Base-by-base conservation (phyloP, 2,888 invertebrate species). In the Tipula unca region DNA sequence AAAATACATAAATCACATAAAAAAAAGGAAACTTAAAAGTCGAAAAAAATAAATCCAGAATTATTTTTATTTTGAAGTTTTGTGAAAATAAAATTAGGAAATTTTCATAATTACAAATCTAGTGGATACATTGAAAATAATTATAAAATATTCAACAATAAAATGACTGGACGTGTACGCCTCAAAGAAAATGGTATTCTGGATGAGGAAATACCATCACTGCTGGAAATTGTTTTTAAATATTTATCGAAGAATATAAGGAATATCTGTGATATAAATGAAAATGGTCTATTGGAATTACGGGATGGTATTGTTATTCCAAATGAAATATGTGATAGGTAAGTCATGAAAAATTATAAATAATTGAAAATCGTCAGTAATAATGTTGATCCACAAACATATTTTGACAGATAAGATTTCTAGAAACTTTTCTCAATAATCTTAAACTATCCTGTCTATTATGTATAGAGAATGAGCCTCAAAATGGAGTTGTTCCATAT, bases 261-360 rank as follows among this genome's bases (percentile, higher is more conserved):
- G 86, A 89, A 90, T n/a, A 89, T 91, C 84, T 90, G 90, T 86
- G 87, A 88, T 20, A 88, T 87, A 8, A 87, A 88, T n/a, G 87
- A 87, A 13, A 87, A 87, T 5, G 90, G 90, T 3, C 88, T 89
- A 85, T 88, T 91, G 10, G 88, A 88, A 69, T 89, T 95, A 1
- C 91, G 91, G 86, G 91, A 93, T 85, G 94, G 93, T 82, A 90
- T 95, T 86, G 92, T 93, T 25, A 90, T 95, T 85, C 95, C 95
- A 3, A 93, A 93, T 87, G 95, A 95, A 89, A 94, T 95, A 87
- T 95, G 95, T 89, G 95, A 95, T 89, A 93, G 92, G 88, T 87
- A 84, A 86, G 86, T 69, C 10, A 69, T 69, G 5, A n/a, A 32
- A 6, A 32, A 32, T 1, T 25, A 69, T 69, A 17, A n/a, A 32